These are phyloP conservation scores for Xanthia togata DNA, from an alignment of 2,888 invertebrate genomes.

Conservation along the genomic window DNA sequence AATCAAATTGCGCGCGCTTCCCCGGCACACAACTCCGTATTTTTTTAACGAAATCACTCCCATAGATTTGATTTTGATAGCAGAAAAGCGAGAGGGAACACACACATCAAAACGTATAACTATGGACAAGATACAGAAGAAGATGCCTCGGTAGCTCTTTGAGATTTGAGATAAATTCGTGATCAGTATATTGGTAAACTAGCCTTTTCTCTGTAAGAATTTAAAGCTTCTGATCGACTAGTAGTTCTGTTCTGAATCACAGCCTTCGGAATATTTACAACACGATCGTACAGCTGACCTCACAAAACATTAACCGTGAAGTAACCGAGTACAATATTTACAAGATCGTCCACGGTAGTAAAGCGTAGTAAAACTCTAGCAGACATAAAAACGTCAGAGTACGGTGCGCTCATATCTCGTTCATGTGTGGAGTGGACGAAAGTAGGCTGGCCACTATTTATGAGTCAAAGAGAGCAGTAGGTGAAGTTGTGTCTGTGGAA, in stretches of 20 bases:
- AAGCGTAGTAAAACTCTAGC: constrained; percentile 34
- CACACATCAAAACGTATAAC: neutral
- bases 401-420: constrained; percentile 51
- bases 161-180: too few species aligned
- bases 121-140: neutral
- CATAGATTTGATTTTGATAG: too few species aligned
- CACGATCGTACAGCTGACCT: neutral
- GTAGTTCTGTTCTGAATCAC: neutral
- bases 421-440: constrained; percentile 38
- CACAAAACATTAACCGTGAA: neutral
- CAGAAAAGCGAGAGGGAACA: too few species aligned
- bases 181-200: neutral
- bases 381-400: constrained; percentile 40
- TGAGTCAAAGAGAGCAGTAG: constrained; percentile 35
- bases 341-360: constrained; percentile 35
- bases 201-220: neutral
- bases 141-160: neutral
- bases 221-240: too few species aligned
- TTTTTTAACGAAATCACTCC: too few species aligned
- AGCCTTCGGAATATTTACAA: neutral
- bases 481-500: constrained; percentile 22
- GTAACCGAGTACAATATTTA: constrained; percentile 27
- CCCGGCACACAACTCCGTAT: too few species aligned
- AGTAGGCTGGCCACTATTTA: constrained; percentile 52
- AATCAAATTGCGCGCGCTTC: too few species aligned